Conservation (phyloP, 2,113 vertebrate genomes). For the Heptranchias perlo region DNA sequence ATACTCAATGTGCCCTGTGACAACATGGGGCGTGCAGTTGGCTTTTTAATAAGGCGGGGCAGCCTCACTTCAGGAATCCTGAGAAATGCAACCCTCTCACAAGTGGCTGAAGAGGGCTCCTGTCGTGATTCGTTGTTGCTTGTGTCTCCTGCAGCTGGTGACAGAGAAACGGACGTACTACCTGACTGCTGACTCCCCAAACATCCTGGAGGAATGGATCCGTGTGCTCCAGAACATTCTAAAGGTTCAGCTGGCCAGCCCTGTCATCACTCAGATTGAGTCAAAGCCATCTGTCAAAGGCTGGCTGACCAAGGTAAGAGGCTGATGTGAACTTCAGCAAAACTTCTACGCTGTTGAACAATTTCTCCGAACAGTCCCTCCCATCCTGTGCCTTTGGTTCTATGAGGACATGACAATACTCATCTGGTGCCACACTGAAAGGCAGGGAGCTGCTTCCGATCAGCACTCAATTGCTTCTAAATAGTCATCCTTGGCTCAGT, state of each 20-base stretch:
- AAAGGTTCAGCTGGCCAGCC: slow-evolving; percentile 70
- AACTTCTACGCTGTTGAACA: not conserved
- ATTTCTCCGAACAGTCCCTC: not conserved
- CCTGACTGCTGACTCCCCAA: slow-evolving; percentile 80
- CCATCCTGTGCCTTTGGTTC: not conserved
- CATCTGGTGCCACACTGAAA: not conserved
- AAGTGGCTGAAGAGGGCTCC: too few relatives aligned
- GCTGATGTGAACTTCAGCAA: not conserved
- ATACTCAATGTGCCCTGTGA: not conserved
- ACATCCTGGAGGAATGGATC: slow-evolving; percentile 86
- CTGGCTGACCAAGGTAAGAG: slow-evolving; percentile 80
- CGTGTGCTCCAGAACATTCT: slow-evolving; percentile 75
- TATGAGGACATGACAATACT: not conserved
- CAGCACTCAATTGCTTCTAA: not conserved
- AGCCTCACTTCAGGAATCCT: not conserved
- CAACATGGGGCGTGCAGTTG: not conserved
- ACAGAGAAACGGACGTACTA: slow-evolving; percentile 82
- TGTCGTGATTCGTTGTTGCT: not conserved
- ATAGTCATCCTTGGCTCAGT: too few relatives aligned
- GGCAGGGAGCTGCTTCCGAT: not conserved
- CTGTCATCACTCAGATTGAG: slow-evolving; percentile 53
- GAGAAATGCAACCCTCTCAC: not conserved
- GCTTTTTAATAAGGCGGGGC: too few relatives aligned
- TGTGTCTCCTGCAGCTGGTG: slow-evolving; percentile 57
- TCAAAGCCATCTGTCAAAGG: slow-evolving; percentile 71